Conservation (phyloP, 2,113 vertebrate genomes). For the Python bivittatus region DNA sequence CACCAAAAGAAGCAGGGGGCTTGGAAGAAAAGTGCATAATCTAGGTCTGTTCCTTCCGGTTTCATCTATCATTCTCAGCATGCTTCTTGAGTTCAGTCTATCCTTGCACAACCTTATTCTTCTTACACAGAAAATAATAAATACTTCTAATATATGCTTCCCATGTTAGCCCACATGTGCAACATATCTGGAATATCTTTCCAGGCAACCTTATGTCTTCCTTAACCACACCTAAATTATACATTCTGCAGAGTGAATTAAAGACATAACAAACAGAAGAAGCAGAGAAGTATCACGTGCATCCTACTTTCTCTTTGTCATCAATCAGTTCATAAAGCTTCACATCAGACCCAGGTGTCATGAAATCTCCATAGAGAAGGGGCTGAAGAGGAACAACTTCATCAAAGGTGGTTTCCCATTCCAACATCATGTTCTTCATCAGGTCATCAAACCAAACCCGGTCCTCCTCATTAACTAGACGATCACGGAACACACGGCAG, state of each 20-base stretch:
- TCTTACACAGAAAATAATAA: neutral
- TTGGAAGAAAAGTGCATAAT: neutral
- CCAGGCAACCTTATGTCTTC: neutral
- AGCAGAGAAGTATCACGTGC: neutral
- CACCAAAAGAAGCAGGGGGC: slow-evolving; percentile 26
- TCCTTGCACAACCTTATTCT: slow-evolving; percentile 38
- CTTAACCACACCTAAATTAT: neutral
- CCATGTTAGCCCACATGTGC: neutral
- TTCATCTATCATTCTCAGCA: slow-evolving; percentile 39
- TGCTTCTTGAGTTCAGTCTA: slow-evolving; percentile 16
- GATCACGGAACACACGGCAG: slow-evolving; percentile 89
- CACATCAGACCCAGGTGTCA: slow-evolving; percentile 73
- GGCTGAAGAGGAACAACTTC: slow-evolving; percentile 80
- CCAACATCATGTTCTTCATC: slow-evolving; percentile 75
- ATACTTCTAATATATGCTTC: neutral
- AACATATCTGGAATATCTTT: slow-evolving; percentile 23
- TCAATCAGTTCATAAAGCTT: slow-evolving; percentile 82
- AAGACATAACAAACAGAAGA: neutral
- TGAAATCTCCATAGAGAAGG: slow-evolving; percentile 90
- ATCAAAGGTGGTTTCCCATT: slow-evolving; percentile 76
- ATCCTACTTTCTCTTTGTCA: slow-evolving; percentile 78
- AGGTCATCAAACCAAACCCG: slow-evolving; percentile 82
- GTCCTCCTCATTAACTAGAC: slow-evolving; percentile 84
- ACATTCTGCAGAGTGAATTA: neutral
- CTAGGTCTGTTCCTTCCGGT: slow-evolving; percentile 7